Evolutionary conservation across 1,140 invertebrate genomes (phyloP).

Genomic region (Caerostris darwini): DNA sequence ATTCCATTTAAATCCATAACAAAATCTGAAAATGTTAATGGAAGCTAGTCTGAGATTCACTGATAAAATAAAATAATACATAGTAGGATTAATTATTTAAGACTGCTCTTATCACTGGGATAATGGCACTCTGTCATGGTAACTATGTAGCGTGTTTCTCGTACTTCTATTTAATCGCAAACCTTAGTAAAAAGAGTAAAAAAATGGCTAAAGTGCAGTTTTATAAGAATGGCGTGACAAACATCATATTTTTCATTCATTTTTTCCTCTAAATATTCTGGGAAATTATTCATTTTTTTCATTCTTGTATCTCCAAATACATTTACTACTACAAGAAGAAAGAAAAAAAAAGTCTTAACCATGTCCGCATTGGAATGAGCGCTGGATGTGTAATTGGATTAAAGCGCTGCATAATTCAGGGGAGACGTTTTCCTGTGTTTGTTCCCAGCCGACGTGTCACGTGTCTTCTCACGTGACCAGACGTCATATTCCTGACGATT

Average conservation of each 20-base stretch:
- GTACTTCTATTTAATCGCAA: not conserved
- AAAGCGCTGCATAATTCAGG: conserved; percentile 13
- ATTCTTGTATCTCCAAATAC: not conserved
- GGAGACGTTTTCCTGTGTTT: conserved; percentile 29
- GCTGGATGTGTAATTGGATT: not conserved
- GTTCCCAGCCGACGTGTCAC: not conserved
- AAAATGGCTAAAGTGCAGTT: not conserved
- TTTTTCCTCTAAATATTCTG: not conserved
- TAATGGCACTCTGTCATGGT: not conserved
- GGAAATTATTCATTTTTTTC: not conserved
- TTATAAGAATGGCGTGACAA: conserved; percentile 1
- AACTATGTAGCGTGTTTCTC: not conserved
- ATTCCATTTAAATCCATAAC: no score
- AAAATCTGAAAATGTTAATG: no score
- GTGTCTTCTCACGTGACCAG: conserved; percentile 1
- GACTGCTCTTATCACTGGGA: not conserved
- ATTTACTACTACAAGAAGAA: no score
- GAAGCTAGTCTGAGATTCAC: no score
- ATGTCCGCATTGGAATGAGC: not conserved
- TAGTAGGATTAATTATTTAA: not conserved
- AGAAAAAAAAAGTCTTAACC: not conserved
- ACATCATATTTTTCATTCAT: not conserved
- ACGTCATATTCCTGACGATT: not conserved
- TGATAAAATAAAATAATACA: no score
- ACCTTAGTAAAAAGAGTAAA: not conserved